Conservation (phyloP, 2,113 vertebrate species). For the Indicator indicator region DNA sequence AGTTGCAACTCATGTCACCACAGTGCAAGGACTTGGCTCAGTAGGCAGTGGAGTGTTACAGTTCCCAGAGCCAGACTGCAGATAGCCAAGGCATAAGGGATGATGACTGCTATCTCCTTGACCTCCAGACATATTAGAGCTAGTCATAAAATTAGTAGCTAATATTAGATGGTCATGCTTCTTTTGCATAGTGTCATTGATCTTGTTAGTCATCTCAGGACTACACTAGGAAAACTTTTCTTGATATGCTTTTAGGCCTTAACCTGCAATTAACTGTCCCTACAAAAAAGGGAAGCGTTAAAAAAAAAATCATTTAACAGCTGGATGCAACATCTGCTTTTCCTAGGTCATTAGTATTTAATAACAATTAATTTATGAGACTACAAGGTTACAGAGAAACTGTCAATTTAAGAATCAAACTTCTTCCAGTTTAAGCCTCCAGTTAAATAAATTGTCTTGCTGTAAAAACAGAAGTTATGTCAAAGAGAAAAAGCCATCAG, state of each 20-base stretch:
- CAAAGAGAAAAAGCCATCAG: neutral
- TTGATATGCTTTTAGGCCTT: slow-evolving; percentile 10
- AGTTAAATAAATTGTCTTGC: neutral
- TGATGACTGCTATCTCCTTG: neutral
- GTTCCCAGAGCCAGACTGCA: neutral
- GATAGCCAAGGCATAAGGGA: neutral
- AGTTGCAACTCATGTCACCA: rapidly evolving
- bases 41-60: rapidly evolving
- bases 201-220: neutral
- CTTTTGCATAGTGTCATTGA: neutral
- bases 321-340: slow-evolving; percentile 66
- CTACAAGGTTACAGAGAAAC: neutral
- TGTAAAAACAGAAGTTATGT: neutral
- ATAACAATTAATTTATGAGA: slow-evolving; percentile 52
- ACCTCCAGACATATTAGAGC: neutral
- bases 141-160: neutral
- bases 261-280: slow-evolving; percentile 18
- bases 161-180: neutral
- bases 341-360: slow-evolving; percentile 56
- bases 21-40: neutral
- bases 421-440: neutral
- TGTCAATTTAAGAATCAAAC: neutral
- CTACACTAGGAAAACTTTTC: neutral
- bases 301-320: slow-evolving; percentile 60
- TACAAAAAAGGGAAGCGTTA: slow-evolving; percentile 35